Percentiles rank a stretch among this genome's conserved stretches.
phyloP scores from a whole-genome alignment of 2,888 invertebrate species.

The Phania funesta region DNA sequence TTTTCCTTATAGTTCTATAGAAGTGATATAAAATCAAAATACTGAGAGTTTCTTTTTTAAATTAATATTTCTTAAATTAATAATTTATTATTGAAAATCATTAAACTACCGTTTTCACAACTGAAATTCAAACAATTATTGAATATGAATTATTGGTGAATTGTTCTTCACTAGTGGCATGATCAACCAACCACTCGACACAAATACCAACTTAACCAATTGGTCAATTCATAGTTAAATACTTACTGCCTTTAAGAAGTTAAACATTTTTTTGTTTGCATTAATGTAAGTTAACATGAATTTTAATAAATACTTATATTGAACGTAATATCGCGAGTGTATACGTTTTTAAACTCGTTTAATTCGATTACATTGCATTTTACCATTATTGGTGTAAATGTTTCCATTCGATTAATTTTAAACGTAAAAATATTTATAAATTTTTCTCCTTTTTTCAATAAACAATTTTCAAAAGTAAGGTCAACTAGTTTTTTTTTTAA shows the following conservation, averaged over 20 bases:
- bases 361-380: conserved; percentile 5
- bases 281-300: too few species aligned
- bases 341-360: background rate
- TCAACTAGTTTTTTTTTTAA: conserved; percentile 43
- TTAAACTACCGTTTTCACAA: too few species aligned
- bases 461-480: conserved; percentile 41
- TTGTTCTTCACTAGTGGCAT: too few species aligned
- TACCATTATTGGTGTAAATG: conserved; percentile 37
- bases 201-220: background rate
- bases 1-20: too few species aligned
- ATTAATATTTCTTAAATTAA: too few species aligned
- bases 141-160: too few species aligned
- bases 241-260: background rate
- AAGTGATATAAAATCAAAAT: too few species aligned
- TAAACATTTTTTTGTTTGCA: too few species aligned
- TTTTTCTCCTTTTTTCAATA: background rate
- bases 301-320: background rate
- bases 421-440: background rate
- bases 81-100: too few species aligned
- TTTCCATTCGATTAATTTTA: conserved; percentile 53
- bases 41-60: too few species aligned
- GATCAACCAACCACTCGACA: too few species aligned
- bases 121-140: too few species aligned
- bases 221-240: background rate
- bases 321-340: background rate